Evolutionary conservation across 2,888 invertebrate genomes (phyloP).

Genomic region (Endotricha flammealis): DNA sequence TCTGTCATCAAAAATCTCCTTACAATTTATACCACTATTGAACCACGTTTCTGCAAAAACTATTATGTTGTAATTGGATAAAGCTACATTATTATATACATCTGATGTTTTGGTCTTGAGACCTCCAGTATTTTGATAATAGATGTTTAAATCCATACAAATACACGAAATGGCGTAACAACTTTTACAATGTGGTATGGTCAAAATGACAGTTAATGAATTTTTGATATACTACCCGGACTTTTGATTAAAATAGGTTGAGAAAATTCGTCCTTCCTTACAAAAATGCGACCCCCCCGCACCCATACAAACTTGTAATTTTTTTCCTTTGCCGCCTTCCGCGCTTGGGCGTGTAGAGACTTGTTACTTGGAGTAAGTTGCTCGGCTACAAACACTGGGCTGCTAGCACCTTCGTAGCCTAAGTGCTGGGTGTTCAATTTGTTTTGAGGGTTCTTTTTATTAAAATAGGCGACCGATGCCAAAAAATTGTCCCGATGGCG

Average conservation of each 20-base stretch:
- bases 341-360: too few species aligned
- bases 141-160: background rate
- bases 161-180: background rate
- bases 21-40: conserved; percentile 13
- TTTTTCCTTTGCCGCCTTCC: too few species aligned
- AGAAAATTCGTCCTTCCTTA: background rate
- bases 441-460: conserved; percentile 14
- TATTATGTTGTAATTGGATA: conserved; percentile 20
- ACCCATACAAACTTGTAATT: too few species aligned
- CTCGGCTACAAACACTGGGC: conserved; percentile 20
- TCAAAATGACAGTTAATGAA: conserved; percentile 1
- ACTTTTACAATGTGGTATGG: background rate
- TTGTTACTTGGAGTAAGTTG: conserved; percentile 23
- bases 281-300: conserved; percentile 20
- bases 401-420: conserved; percentile 14
- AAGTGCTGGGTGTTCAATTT: conserved; percentile 17
- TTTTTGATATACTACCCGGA: background rate
- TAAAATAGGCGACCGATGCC: conserved; percentile 17
- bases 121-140: too few species aligned
- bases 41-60: too few species aligned
- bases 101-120: conserved; percentile 8
- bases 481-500: conserved; percentile 16
- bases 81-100: conserved; percentile 20
- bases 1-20: conserved; percentile 19
- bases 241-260: conserved; percentile 2